Conservation (phyloP, 2,797 vertebrate species). For the Aselliscus stoliczkanus region DNA sequence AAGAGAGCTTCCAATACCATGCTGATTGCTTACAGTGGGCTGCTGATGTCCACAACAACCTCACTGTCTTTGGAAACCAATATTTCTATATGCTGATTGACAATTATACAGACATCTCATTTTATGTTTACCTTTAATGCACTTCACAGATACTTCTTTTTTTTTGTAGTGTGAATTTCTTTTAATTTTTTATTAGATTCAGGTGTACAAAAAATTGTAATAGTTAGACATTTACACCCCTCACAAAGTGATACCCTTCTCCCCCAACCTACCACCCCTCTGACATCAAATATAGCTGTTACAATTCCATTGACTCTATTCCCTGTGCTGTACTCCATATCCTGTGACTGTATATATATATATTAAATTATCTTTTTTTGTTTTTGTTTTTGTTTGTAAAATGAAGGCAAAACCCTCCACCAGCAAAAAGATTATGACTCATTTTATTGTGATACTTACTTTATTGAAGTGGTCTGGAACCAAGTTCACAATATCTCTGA, state of each 20-base stretch:
- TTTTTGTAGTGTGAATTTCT: not conserved
- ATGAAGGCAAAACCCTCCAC: not conserved
- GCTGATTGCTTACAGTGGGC: not conserved
- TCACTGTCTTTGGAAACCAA: not conserved
- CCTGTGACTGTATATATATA: too few species aligned
- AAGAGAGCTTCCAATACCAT: fast-evolving
- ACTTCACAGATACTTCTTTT: not conserved
- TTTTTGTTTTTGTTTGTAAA: not conserved
- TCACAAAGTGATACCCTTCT: too few species aligned
- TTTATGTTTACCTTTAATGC: not conserved
- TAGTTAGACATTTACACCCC: too few species aligned
- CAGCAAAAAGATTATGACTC: not conserved
- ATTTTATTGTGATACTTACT: not conserved
- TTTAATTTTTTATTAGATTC: too few species aligned
- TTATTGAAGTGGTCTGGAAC: not conserved
- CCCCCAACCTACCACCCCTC: too few species aligned
- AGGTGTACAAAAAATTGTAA: too few species aligned
- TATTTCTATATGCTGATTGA: not conserved
- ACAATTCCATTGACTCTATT: too few species aligned
- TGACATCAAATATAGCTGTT: too few species aligned
- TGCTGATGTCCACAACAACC: too few species aligned
- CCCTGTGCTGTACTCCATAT: too few species aligned
- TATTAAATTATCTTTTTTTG: not conserved
- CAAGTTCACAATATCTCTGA: not conserved
- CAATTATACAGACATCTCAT: not conserved